These are phyloP conservation scores for Saccopteryx leptura DNA, from an alignment of 2,113 vertebrate species.

Conservation along the genomic window DNA sequence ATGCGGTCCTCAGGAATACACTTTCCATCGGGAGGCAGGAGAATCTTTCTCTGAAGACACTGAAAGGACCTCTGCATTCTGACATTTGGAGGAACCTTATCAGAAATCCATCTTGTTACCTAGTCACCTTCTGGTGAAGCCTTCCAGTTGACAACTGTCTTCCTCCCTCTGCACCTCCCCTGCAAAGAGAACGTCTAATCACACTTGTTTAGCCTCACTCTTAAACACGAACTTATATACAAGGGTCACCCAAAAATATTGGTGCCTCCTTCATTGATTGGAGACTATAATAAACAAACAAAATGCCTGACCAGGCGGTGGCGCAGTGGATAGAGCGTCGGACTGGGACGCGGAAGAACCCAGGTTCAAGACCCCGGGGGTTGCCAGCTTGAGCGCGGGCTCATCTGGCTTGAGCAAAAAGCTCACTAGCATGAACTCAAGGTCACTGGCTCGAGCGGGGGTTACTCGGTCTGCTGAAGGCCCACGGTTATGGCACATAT, in stretches of 20 bases:
- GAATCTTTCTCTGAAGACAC: not conserved
- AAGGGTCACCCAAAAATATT: not conserved
- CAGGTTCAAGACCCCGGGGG: too few species aligned
- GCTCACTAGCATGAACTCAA: too few species aligned
- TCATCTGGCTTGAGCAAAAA: too few species aligned
- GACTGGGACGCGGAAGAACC: too few species aligned
- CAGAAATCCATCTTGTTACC: not conserved
- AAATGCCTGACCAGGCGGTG: too few species aligned
- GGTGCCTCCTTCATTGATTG: not conserved
- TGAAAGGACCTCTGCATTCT: not conserved
- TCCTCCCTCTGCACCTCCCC: fast-evolving
- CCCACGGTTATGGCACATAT: too few species aligned
- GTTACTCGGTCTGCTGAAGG: too few species aligned
- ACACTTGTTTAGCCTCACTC: not conserved
- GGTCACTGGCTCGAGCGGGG: too few species aligned
- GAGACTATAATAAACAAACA: not conserved
- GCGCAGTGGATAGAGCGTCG: too few species aligned
- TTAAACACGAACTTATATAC: not conserved
- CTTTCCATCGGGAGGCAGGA: not conserved
- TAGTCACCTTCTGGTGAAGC: not conserved
- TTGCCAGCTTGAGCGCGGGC: too few species aligned
- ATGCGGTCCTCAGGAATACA: not conserved
- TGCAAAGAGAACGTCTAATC: not conserved
- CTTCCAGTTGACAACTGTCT: not conserved
- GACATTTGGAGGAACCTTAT: not conserved